phyloP scores from a whole-genome alignment of 1,140 invertebrate genomes.

The Eubasilissa regina region DNA sequence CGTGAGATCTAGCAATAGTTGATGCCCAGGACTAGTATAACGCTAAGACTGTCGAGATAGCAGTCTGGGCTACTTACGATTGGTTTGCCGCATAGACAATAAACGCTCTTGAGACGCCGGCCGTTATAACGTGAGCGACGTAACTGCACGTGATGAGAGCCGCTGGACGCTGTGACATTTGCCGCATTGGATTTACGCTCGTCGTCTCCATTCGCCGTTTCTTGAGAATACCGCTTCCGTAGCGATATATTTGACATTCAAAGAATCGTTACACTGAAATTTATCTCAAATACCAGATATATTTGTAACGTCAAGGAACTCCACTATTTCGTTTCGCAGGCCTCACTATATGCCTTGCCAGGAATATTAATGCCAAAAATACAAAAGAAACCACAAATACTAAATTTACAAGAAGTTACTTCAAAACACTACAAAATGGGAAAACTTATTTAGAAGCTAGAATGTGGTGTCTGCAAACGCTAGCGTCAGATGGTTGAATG shows the following conservation, averaged over 20 bases:
- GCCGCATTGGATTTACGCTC: slow-evolving; percentile 24
- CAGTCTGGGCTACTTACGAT: slow-evolving; percentile 60
- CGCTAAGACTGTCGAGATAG: slow-evolving; percentile 58
- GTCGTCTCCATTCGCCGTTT: slow-evolving; percentile 39
- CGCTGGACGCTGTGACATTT: slow-evolving; percentile 27
- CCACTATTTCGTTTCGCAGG: neutral
- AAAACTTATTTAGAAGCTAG: no score
- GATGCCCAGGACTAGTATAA: slow-evolving; percentile 55
- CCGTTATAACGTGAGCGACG: slow-evolving; percentile 31
- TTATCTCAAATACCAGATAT: slow-evolving; percentile 41
- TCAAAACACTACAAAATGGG: no score
- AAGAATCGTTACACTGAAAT: slow-evolving; percentile 36
- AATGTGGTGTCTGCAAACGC: no score
- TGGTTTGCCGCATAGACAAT: slow-evolving; percentile 46
- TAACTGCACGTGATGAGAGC: slow-evolving; percentile 24
- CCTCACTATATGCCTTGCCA: neutral
- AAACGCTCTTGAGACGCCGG: slow-evolving; percentile 43
- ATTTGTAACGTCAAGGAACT: slow-evolving; percentile 33
- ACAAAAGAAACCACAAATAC: no score
- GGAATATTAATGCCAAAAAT: neutral
- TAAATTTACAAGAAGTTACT: no score
- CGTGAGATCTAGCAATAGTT: slow-evolving; percentile 43
- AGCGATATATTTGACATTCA: slow-evolving; percentile 8
- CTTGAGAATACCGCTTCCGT: slow-evolving; percentile 50
- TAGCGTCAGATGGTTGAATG: no score